Evolutionary conservation across 1,140 invertebrate genomes (phyloP), one percentile per base, ranked within the genome.

Genomic region (Wasmannia auropunctata): DNA sequence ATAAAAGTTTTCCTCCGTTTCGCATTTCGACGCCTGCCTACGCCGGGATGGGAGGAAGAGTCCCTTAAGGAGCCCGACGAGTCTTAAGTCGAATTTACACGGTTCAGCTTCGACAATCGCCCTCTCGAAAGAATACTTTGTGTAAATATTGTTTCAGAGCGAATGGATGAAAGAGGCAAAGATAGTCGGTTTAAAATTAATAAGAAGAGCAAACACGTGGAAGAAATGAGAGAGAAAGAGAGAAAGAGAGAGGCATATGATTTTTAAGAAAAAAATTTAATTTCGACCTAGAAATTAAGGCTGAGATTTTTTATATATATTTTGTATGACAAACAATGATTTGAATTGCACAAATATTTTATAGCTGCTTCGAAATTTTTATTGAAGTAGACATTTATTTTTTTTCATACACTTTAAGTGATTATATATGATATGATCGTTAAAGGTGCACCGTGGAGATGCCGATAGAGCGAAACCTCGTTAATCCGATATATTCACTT

Each of bases 1-100:
- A 85, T 85, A 77, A 85, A 85, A 85, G 84, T 85, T 85, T 80
- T 37, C 46, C 40, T 65, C 34, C 49, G 70, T 84, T 84, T 46
- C 62, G 58, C 60, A 65, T 85, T n/a, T n/a, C 75, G 84, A 85
- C 62, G 76, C 46, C 51, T 67, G 25, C 25, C 28, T 54, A 31
- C 49, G 22, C 16, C 16, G 25, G 40, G 40, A 25, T 28, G 46
- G 11, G 49, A 63, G 11, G 49, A 63, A 37, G 34, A 56, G 77
- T 65, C 37, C 46, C 63, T 60, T 67, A 43, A 83, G 79, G 37
- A 43, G 19, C 7, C n/a, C 28, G 51, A 22, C 11, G 79, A 74
- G 67, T 16, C 51, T 83, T 74, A 46, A 74, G 79, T 43, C 43
- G 67, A 83, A 74, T 74, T 83, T 83, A 83, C 79, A 83, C 67